These are phyloP conservation scores for Coecobrya sp. DNA, from an alignment of 2,888 invertebrate genomes.

Conservation along the genomic window DNA sequence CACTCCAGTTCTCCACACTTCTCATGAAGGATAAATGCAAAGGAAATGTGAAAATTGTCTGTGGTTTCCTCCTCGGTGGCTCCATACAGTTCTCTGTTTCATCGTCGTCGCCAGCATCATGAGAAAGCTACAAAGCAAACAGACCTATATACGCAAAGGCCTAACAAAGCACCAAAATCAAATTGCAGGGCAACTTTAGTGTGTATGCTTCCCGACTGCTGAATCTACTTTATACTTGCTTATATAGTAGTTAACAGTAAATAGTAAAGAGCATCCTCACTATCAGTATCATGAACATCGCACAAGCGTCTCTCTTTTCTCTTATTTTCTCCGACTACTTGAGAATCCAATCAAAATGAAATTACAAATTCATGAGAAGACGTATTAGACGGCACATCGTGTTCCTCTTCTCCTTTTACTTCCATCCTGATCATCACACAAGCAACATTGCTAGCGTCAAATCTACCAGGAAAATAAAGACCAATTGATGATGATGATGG, in stretches of 20 bases:
- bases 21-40: slow-evolving; percentile 50
- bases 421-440: neutral
- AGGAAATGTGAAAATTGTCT: slow-evolving; percentile 79
- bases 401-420: neutral
- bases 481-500: slow-evolving; percentile 9
- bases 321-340: slow-evolving; percentile 27
- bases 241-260: neutral
- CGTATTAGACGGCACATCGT: slow-evolving; percentile 32
- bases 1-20: neutral
- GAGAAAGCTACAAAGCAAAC: slow-evolving; percentile 1
- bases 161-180: neutral
- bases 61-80: slow-evolving; percentile 70
- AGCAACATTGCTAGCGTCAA: neutral
- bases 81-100: slow-evolving; percentile 37
- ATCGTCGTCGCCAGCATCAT: slow-evolving; percentile 12
- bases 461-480: slow-evolving; percentile 15
- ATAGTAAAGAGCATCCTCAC: slow-evolving; percentile 4
- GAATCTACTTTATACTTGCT: neutral
- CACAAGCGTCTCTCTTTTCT: neutral
- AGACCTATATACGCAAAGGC: neutral
- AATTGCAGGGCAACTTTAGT: slow-evolving; percentile 14
- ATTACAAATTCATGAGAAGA: slow-evolving; percentile 78
- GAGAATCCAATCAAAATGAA: slow-evolving; percentile 77
- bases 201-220: neutral
- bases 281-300: neutral